Percentiles rank a stretch among this genome's conserved stretches.
These are phyloP conservation scores for Tethya wilhelma DNA, from an alignment of 37 sponge, comb jelly and placozoan genomes.

Conservation along the genomic window DNA sequence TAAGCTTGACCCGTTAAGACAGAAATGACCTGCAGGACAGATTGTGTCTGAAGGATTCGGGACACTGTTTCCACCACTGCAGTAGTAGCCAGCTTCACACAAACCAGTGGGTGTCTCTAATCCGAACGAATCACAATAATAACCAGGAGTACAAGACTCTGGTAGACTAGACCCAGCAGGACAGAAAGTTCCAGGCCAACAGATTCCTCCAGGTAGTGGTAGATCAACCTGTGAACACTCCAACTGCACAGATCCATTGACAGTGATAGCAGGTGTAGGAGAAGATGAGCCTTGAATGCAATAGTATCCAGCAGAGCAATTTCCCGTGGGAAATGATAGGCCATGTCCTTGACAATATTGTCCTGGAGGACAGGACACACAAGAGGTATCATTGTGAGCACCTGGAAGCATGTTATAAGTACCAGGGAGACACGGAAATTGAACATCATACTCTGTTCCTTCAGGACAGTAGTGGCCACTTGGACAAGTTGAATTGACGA, in stretches of 20 bases:
- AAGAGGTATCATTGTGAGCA: not conserved
- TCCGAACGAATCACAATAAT: not conserved
- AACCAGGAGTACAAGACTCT: not conserved
- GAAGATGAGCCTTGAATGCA: not conserved
- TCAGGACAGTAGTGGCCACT: too few relatives aligned
- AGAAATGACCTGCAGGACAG: not conserved
- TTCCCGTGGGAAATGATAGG: not conserved
- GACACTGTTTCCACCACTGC: not conserved
- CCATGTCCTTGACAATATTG: not conserved
- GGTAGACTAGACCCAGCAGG: not conserved
- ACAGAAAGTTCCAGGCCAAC: not conserved
- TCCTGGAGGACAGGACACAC: slow-evolving; percentile 3
- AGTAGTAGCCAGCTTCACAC: not conserved
- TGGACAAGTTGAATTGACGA: not conserved
- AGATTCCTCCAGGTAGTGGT: not conserved
- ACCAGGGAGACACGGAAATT: not conserved
- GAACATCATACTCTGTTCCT: not conserved
- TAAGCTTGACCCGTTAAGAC: not conserved
- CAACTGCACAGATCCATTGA: not conserved
- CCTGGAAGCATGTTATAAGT: not conserved
- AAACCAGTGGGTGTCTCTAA: not conserved
- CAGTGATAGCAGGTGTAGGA: not conserved
- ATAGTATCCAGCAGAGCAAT: not conserved
- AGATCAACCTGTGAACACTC: not conserved
- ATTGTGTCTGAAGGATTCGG: not conserved